phyloP scores from a whole-genome alignment of 1,140 invertebrate species.

The Pomacea maculata region DNA sequence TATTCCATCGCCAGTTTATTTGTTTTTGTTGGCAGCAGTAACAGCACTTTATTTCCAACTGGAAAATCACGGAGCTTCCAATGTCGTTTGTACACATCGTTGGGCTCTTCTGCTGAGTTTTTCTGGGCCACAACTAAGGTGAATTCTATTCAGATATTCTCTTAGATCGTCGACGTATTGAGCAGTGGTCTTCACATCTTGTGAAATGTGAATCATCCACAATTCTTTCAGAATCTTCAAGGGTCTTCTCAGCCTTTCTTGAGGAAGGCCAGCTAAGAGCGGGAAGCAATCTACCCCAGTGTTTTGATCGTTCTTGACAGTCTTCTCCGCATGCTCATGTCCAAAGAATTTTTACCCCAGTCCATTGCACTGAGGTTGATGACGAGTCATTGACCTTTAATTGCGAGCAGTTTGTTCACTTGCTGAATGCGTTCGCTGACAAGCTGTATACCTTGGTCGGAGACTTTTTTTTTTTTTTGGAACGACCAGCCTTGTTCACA shows the following conservation, averaged over 20 bases:
- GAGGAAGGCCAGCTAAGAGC: background rate
- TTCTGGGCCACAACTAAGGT: constrained; percentile 25
- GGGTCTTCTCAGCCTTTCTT: constrained; percentile 43
- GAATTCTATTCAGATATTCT: constrained; percentile 8
- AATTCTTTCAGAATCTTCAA: constrained; percentile 43
- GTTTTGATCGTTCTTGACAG: background rate
- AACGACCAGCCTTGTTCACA: constrained; percentile 62
- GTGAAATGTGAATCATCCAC: constrained; percentile 37
- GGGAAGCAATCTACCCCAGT: background rate
- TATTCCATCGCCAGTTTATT: constrained; percentile 1
- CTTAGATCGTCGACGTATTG: constrained; percentile 22
- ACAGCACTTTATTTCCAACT: constrained; percentile 22
- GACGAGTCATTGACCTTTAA: constrained; percentile 30
- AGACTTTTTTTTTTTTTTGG: constrained; percentile 55
- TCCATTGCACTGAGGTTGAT: constrained; percentile 41
- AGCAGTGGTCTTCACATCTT: constrained; percentile 27
- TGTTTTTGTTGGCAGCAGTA: constrained; percentile 14
- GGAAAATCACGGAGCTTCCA: background rate
- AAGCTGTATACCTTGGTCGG: constrained; percentile 34
- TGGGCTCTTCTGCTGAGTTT: background rate
- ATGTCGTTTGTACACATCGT: constrained; percentile 13
- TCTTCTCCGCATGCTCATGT: constrained; percentile 13
- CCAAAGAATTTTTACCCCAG: constrained; percentile 46
- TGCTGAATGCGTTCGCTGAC: constrained; percentile 23
- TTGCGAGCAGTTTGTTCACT: constrained; percentile 21